Evolutionary conservation across 2,797 vertebrate genomes (phyloP).

Genomic region (Moxostoma hubbsi): DNA sequence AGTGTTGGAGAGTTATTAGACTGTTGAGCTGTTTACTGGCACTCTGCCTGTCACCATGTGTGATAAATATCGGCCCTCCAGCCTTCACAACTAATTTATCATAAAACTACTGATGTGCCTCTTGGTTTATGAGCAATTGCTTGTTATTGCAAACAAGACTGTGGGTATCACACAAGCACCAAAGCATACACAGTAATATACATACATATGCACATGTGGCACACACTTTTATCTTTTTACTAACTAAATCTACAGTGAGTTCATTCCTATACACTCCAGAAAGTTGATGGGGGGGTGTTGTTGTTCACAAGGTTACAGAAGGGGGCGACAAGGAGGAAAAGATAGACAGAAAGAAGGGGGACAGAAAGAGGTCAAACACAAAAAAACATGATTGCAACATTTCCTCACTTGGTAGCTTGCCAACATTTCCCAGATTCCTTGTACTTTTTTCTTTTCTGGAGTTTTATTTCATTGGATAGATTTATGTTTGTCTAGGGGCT

Average conservation of each 20-base stretch:
- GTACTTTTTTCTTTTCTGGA: constrained; percentile 24
- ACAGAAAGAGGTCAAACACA: constrained; percentile 36
- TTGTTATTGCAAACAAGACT: neutral
- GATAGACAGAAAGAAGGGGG: neutral
- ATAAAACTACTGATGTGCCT: neutral
- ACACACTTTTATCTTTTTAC: constrained; percentile 7
- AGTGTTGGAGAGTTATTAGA: constrained; percentile 23
- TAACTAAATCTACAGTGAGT: constrained; percentile 18
- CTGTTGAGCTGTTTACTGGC: constrained; percentile 19
- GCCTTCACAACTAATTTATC: constrained; percentile 9
- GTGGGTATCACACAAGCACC: neutral
- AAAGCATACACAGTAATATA: constrained; percentile 12
- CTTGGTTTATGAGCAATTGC: constrained; percentile 17
- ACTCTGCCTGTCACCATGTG: constrained; percentile 19
- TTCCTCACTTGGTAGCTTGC: constrained; percentile 47
- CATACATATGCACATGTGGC: constrained; percentile 3
- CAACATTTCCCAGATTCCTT: constrained; percentile 56
- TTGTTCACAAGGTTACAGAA: neutral
- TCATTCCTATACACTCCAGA: constrained; percentile 25
- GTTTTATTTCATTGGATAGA: constrained; percentile 51
- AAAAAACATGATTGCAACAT: constrained; percentile 58
- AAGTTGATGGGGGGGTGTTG: constrained; percentile 33
- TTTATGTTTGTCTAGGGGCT: constrained; percentile 59
- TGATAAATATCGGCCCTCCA: constrained; percentile 5
- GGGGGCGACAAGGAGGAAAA: neutral